Evolutionary conservation across 1,140 invertebrate species (phyloP), one percentile per base, ranked within the genome.

Genomic region (Drosophila burlai): DNA sequence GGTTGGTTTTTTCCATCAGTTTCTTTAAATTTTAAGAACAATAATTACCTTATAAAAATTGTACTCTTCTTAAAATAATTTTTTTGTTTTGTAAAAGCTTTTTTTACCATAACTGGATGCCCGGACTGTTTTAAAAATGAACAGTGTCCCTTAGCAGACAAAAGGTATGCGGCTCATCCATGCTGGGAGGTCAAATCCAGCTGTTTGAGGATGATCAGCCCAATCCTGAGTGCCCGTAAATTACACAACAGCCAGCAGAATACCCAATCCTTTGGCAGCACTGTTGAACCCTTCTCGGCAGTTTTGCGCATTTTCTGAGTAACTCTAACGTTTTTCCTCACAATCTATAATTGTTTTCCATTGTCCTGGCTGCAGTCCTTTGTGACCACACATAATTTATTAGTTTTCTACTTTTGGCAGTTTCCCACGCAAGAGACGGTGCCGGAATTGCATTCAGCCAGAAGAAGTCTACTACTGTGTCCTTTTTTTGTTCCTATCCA

Each of bases 291-390:
- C 46, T 58, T 67, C 45, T 38, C 50, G 75, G 50, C 18, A 57
- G 29, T 38, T 72, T 69, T 69, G 72, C 73, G 65, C 83, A 77
- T 63, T 77, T 80, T 76, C 64, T 43, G 18, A 62, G 47, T 49
- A 40, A 36, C 57, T 58, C 49, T 29, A 34, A 61, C 38, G 21
- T 46, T 61, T 16, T 55, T 45, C 29, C 47, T 58, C 68, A 78
- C 80, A 72, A 72, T 81, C 61, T 69, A 81, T 87, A 78, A 85
- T 84, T 81, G 84, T 84, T 71, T 64, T 68, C 73, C 74, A 89
- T 89, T 87, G 84, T 87, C 43, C 71, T 67, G 40, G 60, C 52
- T 76, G 79, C 40, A 50, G 52, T 63, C 42, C 54, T 57, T 76
- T 55, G 47, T 76, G 66, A 69, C 52, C 75, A 78, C 65, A 79